Evolutionary conservation across 2,797 vertebrate species (phyloP), one percentile per base, ranked within the genome.

Genomic region (Pipistrellus pipistrellus): DNA sequence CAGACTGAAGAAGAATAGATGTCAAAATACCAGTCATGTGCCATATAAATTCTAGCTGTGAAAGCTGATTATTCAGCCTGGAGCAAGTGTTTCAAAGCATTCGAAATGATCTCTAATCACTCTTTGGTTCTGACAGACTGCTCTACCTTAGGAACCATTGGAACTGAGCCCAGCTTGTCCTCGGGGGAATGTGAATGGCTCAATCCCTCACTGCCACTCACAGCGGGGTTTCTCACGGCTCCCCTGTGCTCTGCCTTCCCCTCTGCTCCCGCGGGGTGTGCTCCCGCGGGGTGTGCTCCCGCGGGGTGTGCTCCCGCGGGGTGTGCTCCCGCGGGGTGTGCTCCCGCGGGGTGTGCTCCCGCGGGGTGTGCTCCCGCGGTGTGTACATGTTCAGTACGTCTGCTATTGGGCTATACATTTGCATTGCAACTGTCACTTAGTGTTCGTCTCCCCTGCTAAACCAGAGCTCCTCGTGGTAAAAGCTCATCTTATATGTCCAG

Each of bases 51-150:
- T 35, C n/a, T 51, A 66, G 30, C 9, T 32, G 57, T 13, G 32
- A 32, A 82, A 82, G 64, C 11, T 55, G 48, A 77, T 14, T 48
- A 69, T 75, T 88, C 59, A 77, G 72, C 38, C 35, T 87, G 25
- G 48, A 83, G 25, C 27, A 82, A 85, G n/a, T 32, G 90, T 81
- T 76, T 76, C 72, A 71, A 90, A 64, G 32, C 32, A 57, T 76
- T 23, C 69, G 41, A 73, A 73, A 68, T 78, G 57, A 53, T 35
- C 11, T 68, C 59, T 81, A 51, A 44, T 53, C 75, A n/a, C 38
- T 66, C 53, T 76, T 25, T 11, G 12, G 35, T 48, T 81, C 25
- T 2, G 9, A 81, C 2, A 76, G 27, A 62, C 20, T 46, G 51
- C 35, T 30, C 48, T 35, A 41, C 6, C 14, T 32, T 35, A 66